Percentiles rank a stretch among this genome's conserved stretches.
Conservation (phyloP, 1,140 invertebrate species). For the Nylanderia fulva region DNA sequence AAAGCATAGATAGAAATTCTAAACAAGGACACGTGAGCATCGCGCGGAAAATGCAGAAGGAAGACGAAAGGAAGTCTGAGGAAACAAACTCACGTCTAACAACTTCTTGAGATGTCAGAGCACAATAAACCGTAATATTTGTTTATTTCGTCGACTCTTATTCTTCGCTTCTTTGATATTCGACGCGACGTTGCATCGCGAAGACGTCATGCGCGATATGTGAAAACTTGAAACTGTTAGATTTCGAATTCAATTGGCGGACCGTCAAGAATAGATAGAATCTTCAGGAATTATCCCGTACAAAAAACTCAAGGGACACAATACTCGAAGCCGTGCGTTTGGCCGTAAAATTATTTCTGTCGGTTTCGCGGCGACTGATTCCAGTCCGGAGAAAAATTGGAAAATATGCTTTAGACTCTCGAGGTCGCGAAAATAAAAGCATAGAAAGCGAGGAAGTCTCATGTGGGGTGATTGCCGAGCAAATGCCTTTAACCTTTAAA, state of each 20-base stretch:
- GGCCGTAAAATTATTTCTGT: slow-evolving; percentile 31
- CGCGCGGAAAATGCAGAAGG: neutral
- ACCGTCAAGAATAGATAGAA: slow-evolving; percentile 5
- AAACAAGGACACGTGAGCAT: neutral
- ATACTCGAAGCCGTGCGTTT: neutral
- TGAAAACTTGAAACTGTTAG: slow-evolving; percentile 5
- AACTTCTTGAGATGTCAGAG: neutral
- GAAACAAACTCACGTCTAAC: slow-evolving; percentile 18
- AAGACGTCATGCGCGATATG: neutral
- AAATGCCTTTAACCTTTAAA: slow-evolving; percentile 40
- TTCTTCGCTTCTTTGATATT: slow-evolving; percentile 39
- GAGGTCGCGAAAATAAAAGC: too few species aligned
- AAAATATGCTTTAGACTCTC: slow-evolving; percentile 12
- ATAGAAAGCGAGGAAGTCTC: slow-evolving; percentile 21
- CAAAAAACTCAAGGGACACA: slow-evolving; percentile 21
- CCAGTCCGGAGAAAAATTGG: slow-evolving; percentile 4
- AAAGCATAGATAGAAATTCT: neutral
- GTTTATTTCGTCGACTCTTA: neutral
- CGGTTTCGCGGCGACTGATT: neutral
- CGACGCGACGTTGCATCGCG: neutral
- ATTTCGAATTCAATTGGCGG: slow-evolving; percentile 50
- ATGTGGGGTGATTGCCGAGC: neutral
- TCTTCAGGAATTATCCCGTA: slow-evolving; percentile 20
- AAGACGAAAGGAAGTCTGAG: neutral
- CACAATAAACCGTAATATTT: slow-evolving; percentile 25